Evolutionary conservation across 1,140 invertebrate genomes (phyloP), one percentile per base, ranked within the genome.

Genomic region (Euwallacea fornicatus): DNA sequence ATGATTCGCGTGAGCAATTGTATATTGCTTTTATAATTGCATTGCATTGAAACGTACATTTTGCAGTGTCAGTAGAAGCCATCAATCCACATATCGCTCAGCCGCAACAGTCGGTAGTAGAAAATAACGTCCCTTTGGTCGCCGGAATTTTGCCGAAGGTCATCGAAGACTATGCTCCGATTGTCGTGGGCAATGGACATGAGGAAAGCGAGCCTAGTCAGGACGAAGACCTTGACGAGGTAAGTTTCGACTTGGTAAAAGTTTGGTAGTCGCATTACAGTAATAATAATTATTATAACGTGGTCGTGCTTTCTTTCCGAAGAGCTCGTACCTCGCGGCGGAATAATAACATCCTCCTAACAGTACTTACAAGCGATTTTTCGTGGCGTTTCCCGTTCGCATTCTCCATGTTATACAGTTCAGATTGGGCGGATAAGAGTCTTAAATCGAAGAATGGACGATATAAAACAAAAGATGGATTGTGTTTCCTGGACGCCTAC

Each of bases 201-300:
- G 79, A 84, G 21, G 83, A 84, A n/a, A 83, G 83, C 66, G 81
- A 80, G 64, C 80, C 79, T 16, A 80, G 77, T 50, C 81, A 80
- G 43, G 85, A 85, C 53, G 83, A 83, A 62, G 85, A 85, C 66
- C 82, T 84, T 66, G 79, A 85, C 55, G 85, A 87, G 82, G 85
- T 86, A 80, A 80, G 82, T 82, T 33, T 33, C 21, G 4, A 33
- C 4, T 33, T 33, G 21, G 4, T 33, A 33, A 33, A 33, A 33
- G 21, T 33, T 33, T 33, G 21, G 21, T 33, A 33, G 21, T 33
- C 4, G 21, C 21, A 33, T 33, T 33, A 33, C 21, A 33, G 21
- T 33, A 33, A 33, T 33, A 33, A 33, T 33, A 33, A 33, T 33
- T 33, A 33, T 33, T 33, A 33, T 33, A 33, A 33, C 21, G 21